Percentiles rank a stretch among this genome's conserved stretches.
phyloP scores from a whole-genome alignment of 2,888 invertebrate species.

The Anorthoa munda region DNA sequence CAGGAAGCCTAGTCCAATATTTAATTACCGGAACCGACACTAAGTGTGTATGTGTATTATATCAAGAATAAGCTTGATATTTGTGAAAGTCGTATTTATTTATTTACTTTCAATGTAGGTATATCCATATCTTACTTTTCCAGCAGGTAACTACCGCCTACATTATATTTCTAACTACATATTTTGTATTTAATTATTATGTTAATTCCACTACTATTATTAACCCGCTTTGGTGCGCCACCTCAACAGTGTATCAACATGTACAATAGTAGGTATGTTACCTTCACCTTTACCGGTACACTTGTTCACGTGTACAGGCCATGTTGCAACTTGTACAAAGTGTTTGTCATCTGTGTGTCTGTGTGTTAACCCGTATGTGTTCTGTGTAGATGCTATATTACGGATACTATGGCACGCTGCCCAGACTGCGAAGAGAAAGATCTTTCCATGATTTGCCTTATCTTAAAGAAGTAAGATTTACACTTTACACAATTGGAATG shows the following conservation, averaged over 20 bases:
- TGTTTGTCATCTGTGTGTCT: slow-evolving; percentile 53
- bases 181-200: slow-evolving; percentile 29
- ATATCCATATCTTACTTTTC: background rate
- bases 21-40: too few relatives aligned
- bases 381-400: slow-evolving; percentile 93
- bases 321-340: slow-evolving; percentile 57
- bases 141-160: background rate
- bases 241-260: slow-evolving; percentile 43
- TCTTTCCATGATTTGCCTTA: slow-evolving; percentile 95
- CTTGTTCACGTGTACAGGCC: slow-evolving; percentile 51
- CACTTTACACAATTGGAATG: slow-evolving; percentile 79
- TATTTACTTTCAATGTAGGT: background rate
- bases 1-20: background rate
- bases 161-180: background rate
- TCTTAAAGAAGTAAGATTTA: slow-evolving; percentile 94
- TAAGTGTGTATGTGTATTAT: too few relatives aligned
- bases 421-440: slow-evolving; percentile 94
- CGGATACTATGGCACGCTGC: slow-evolving; percentile 93
- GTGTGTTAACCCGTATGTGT: slow-evolving; percentile 70
- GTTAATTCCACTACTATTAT: slow-evolving; percentile 18
- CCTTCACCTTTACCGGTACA: slow-evolving; percentile 64
- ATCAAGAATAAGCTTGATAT: background rate
- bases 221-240: slow-evolving; percentile 25
- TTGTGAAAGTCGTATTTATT: background rate
- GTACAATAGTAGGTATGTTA: slow-evolving; percentile 50